These are phyloP conservation scores for Orchestia grillus DNA, from an alignment of 1,140 invertebrate species.

Conservation along the genomic window DNA sequence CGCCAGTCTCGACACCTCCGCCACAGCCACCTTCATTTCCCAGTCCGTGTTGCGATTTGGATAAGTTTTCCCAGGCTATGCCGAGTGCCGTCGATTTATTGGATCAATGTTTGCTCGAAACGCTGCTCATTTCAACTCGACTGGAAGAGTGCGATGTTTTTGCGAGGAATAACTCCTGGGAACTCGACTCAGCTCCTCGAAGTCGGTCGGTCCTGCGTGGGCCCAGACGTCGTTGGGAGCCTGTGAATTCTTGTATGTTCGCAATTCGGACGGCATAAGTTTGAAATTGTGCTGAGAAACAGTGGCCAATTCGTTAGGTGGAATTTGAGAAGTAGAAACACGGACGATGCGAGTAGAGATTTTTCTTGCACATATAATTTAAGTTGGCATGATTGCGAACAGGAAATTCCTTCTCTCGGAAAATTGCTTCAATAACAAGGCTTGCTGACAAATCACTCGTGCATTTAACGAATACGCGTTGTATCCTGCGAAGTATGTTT, in stretches of 20 bases:
- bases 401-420: too few species aligned
- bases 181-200: neutral
- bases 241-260: neutral
- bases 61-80: neutral
- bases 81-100: neutral
- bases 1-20: neutral
- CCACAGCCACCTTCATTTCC: neutral
- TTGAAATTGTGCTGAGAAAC: too few species aligned
- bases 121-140: neutral
- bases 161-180: neutral
- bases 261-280: neutral
- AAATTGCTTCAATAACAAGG: too few species aligned
- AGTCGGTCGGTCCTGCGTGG: neutral
- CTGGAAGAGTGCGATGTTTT: neutral
- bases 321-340: too few species aligned
- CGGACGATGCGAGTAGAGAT: too few species aligned
- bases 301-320: too few species aligned
- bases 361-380: too few species aligned
- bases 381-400: too few species aligned
- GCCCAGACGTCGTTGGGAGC: neutral
- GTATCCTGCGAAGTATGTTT: too few species aligned
- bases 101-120: neutral
- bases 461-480: too few species aligned
- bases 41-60: neutral
- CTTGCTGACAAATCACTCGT: too few species aligned